Base-by-base conservation (phyloP, 2,888 invertebrate genomes). In the Troilus luridus region DNA sequence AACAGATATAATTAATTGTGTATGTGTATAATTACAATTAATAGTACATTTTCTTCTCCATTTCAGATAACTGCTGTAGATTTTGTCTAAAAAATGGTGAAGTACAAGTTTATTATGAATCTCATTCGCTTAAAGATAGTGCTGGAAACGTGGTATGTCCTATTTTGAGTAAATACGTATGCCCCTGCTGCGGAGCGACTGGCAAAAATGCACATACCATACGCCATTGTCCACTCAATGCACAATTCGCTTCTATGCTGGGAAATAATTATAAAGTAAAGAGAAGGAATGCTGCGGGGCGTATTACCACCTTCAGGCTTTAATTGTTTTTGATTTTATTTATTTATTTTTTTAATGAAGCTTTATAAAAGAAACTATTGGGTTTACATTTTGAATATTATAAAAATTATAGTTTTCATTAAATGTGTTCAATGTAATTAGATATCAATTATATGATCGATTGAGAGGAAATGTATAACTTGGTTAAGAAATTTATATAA, bases 221-320 rank as follows among this genome's bases (percentile, higher is more conserved):
- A 21, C 90, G 90, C 2, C 90, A 90, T 58, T 90, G 90, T 27
- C 90, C 90, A 11, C 9, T 90, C 0, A 67, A 81, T 56, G 60
- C 56, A 12, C 56, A 58, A 14, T 59, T 54, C 10, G 56, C 90
- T 59, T 77, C 56, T 54, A 72, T 56, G n/a, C 24, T 24, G 27
- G 24, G 41, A 0, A n/a, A 17, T 21, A 81, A 58, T 54, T 41
- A 67, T 41, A 58, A 54, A 21, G 72, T 77, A 21, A 90, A n/a
- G n/a, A 64, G 90, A 59, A 72, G 90, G 58, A 90, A 90, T 77
- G 90, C 90, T 21, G 90, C 90, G 14, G 90, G 90, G 12, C 90
- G 27, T 27, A n/a, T 81, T 19, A 60, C 64, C 10, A 8, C 58
- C 14, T 64, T 56, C 54, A 89, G 72, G 24, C 41, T 89, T 11